A percentile compares a stretch with the other conserved stretches of the same genome.
These are phyloP conservation scores for Ophiodon elongatus DNA, from an alignment of 2,113 vertebrate species.

Conservation along the genomic window DNA sequence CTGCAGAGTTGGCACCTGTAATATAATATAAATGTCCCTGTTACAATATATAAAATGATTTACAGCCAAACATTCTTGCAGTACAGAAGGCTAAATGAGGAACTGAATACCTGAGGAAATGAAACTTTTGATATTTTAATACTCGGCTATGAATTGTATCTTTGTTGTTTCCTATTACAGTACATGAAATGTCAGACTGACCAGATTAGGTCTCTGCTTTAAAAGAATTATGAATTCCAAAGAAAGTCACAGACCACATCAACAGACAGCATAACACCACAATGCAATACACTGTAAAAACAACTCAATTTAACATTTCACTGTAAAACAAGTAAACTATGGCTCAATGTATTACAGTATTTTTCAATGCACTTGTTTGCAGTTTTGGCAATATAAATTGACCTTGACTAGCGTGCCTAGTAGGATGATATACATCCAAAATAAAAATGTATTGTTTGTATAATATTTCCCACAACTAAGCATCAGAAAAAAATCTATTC, in stretches of 20 bases:
- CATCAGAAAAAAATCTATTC: background rate
- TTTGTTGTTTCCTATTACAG: constrained; percentile 30
- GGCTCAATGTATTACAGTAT: background rate
- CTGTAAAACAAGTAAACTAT: background rate
- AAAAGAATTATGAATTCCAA: background rate
- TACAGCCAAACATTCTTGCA: background rate
- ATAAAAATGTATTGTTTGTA: background rate
- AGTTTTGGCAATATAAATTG: background rate
- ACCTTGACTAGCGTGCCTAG: background rate
- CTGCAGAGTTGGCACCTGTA: constrained; percentile 19
- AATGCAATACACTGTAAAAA: background rate
- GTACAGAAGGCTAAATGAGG: background rate
- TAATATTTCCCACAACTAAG: background rate
- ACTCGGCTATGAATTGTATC: background rate
- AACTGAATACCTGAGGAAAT: background rate
- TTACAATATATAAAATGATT: constrained; percentile 1
- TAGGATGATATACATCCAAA: too few relatives aligned
- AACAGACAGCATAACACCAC: background rate
- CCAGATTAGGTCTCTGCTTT: constrained; percentile 25
- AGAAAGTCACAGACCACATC: background rate
- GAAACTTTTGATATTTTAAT: background rate
- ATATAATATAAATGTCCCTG: background rate
- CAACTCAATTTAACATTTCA: background rate
- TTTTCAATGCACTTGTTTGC: background rate
- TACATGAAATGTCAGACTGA: constrained; percentile 37